phyloP scores from a whole-genome alignment of 2,113 vertebrate species.

The Lathamus discolor region DNA sequence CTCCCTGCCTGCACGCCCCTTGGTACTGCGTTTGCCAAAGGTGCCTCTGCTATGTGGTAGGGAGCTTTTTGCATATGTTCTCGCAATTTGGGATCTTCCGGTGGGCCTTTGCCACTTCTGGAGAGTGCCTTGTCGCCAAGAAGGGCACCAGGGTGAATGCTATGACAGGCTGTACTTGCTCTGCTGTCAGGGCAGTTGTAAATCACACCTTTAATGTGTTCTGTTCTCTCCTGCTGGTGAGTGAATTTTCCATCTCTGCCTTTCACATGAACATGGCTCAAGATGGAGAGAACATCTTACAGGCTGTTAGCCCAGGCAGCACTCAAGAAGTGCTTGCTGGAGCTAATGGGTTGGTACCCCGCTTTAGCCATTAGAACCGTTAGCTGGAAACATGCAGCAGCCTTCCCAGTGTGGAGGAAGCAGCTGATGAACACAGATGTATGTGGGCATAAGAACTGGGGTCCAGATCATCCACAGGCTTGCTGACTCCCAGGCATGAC shows the following conservation, averaged over 20 bases:
- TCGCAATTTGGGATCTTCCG: not conserved
- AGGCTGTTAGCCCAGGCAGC: not conserved
- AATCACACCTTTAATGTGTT: not conserved
- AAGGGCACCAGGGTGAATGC: not conserved
- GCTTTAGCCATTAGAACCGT: not conserved
- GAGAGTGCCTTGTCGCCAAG: not conserved
- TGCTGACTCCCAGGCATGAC: not conserved
- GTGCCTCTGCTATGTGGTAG: not conserved
- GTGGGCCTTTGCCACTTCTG: not conserved
- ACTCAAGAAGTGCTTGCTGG: not conserved
- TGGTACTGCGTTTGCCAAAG: not conserved
- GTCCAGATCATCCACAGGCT: not conserved
- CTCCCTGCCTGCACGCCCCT: not conserved
- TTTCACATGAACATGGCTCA: not conserved
- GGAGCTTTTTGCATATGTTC: not conserved
- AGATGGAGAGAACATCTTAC: not conserved
- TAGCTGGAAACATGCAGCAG: not conserved
- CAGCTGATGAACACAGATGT: not conserved
- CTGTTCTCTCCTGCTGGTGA: not conserved
- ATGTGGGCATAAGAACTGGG: too few relatives aligned
- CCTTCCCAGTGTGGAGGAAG: not conserved
- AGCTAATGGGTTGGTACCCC: not conserved
- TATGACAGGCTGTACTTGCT: not conserved
- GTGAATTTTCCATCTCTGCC: not conserved
- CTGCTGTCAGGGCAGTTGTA: not conserved